These are phyloP conservation scores for Drosophila barbarae DNA, from an alignment of 2,888 invertebrate species.

Conservation along the genomic window DNA sequence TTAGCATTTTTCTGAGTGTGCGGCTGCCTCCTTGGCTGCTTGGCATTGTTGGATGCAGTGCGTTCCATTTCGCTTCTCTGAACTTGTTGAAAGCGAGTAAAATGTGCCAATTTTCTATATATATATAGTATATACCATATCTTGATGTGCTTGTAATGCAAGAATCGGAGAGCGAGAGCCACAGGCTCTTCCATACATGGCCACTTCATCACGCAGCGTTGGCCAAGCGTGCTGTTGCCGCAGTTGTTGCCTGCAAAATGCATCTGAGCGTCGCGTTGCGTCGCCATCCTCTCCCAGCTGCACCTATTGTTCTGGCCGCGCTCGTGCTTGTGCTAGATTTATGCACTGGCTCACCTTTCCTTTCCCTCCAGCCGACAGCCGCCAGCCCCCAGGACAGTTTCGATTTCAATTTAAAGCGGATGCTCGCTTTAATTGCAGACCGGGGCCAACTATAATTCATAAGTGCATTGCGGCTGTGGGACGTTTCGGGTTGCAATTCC, in stretches of 20 bases:
- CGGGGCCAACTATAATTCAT: conserved; percentile 57
- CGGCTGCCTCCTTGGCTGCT: conserved; percentile 6
- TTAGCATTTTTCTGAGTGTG: not conserved
- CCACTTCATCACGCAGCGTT: conserved; percentile 72
- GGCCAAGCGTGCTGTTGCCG: conserved; percentile 60
- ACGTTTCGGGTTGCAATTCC: conserved; percentile 50
- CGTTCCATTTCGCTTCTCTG: conserved; percentile 61
- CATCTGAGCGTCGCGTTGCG: conserved; percentile 63
- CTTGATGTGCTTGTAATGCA: conserved; percentile 47
- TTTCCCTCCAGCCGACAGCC: not conserved
- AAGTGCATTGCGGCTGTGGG: conserved; percentile 31
- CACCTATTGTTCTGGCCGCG: conserved; percentile 66
- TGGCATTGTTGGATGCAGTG: conserved; percentile 40
- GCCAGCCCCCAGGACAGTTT: conserved; percentile 53
- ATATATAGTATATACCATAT: conserved; percentile 29
- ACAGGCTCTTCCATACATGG: conserved; percentile 58
- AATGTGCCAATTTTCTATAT: conserved; percentile 66
- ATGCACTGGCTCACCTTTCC: conserved; percentile 41
- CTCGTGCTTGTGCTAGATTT: conserved; percentile 74
- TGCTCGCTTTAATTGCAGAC: conserved; percentile 65
- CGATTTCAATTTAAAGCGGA: conserved; percentile 75
- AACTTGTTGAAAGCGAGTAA: conserved; percentile 68
- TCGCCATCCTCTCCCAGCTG: conserved; percentile 47
- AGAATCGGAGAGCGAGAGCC: conserved; percentile 18
- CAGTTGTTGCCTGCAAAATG: conserved; percentile 49